Percentiles rank a stretch among this genome's conserved stretches.
phyloP scores from a whole-genome alignment of 2,113 vertebrate species.

The Gopherus evgoodei region DNA sequence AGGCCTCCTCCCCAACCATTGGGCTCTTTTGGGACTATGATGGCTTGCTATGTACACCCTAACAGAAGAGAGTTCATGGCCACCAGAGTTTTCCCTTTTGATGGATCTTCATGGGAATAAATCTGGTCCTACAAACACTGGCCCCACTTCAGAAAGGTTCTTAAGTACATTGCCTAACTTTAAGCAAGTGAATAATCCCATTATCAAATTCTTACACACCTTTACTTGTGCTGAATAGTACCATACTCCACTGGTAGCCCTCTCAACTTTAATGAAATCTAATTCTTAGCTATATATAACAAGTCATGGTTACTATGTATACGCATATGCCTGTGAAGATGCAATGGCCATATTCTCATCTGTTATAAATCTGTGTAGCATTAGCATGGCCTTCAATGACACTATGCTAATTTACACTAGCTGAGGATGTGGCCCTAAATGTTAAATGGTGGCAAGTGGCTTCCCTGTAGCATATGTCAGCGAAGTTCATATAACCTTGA shows the following conservation, averaged over 20 bases:
- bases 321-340: background rate
- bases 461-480: conserved; percentile 16
- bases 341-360: background rate
- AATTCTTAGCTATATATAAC: background rate
- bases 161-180: background rate
- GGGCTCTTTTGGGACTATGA: background rate
- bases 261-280: background rate
- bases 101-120: background rate
- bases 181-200: background rate
- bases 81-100: background rate
- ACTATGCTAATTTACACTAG: background rate
- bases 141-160: background rate
- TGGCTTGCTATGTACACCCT: background rate
- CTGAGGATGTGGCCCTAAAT: background rate
- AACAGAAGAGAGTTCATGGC: background rate
- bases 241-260: background rate
- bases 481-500: conserved; percentile 7
- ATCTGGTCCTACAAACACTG: background rate
- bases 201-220: background rate
- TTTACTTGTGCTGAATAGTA: background rate
- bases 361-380: background rate
- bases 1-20: background rate
- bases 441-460: background rate
- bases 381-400: background rate
- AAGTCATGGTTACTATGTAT: background rate